Percentiles rank a stretch among this genome's conserved stretches.
These are phyloP conservation scores for Xenops minutus DNA, from an alignment of 2,797 vertebrate species.

Conservation along the genomic window DNA sequence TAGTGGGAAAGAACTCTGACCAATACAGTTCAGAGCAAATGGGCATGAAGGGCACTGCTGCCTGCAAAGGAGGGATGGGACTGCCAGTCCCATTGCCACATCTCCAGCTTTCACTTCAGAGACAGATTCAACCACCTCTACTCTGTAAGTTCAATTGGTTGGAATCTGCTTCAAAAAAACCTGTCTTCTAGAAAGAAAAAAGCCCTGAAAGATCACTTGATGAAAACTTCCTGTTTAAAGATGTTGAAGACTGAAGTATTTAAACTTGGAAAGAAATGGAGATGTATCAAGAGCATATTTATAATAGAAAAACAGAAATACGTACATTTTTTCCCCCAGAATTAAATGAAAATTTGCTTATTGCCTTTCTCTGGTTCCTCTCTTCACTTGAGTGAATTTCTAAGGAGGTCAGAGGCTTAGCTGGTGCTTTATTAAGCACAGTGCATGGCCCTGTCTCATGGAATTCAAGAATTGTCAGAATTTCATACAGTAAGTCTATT, in stretches of 20 bases:
- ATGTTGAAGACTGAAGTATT: not conserved
- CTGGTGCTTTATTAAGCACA: not conserved
- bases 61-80: not conserved
- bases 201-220: not conserved
- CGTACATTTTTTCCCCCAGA: not conserved
- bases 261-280: not conserved
- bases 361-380: not conserved
- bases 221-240: not conserved
- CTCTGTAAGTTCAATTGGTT: not conserved
- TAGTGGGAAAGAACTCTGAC: not conserved
- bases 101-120: not conserved
- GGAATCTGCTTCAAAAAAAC: rapidly evolving
- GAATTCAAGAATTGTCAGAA: not conserved
- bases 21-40: not conserved
- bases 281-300: not conserved
- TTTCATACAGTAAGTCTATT: not conserved
- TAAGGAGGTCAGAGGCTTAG: not conserved
- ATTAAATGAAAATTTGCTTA: not conserved
- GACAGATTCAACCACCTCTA: not conserved
- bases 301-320: not conserved
- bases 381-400: not conserved
- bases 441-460: not conserved
- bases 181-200: not conserved
- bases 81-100: not conserved
- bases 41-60: not conserved